phyloP scores from a whole-genome alignment of 2,888 invertebrate species.

The Cepaea hortensis region DNA sequence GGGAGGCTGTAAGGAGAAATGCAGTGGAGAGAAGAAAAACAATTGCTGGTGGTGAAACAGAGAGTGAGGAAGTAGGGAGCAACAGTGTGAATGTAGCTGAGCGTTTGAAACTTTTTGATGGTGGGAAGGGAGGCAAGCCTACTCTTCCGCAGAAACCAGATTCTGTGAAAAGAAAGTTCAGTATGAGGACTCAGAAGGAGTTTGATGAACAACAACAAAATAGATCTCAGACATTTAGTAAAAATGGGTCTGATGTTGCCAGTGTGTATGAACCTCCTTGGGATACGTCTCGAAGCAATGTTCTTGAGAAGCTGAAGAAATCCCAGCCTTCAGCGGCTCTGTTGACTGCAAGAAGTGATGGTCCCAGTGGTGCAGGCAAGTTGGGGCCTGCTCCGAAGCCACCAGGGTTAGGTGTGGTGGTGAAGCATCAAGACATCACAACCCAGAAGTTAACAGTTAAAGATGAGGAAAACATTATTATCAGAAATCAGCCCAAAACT shows the following conservation, averaged over 20 bases:
- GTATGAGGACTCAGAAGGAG: constrained; percentile 38
- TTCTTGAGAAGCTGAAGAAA: constrained; percentile 29
- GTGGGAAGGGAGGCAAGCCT: constrained; percentile 32
- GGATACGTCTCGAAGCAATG: constrained; percentile 20
- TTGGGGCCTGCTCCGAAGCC: constrained; percentile 59
- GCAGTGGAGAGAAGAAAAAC: constrained; percentile 48
- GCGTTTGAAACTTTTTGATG: constrained; percentile 61
- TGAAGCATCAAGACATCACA: neutral
- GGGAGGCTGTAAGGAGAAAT: constrained; percentile 37
- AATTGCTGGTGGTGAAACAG: constrained; percentile 27
- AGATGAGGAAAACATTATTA: neutral
- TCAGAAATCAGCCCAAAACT: neutral
- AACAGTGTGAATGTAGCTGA: constrained; percentile 56
- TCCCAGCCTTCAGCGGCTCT: neutral
- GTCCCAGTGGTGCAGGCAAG: neutral
- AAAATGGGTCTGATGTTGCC: neutral
- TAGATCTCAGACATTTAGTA: neutral
- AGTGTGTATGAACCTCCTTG: constrained; percentile 36
- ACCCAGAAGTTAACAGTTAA: neutral
- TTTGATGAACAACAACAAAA: constrained; percentile 20
- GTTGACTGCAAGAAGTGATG: constrained; percentile 15
- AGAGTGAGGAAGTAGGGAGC: neutral
- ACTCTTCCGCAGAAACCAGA: constrained; percentile 46
- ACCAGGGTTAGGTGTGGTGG: constrained; percentile 39
- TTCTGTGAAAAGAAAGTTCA: constrained; percentile 30